Conservation (phyloP, 1,140 invertebrate genomes). For the Asbolus verrucosus region DNA sequence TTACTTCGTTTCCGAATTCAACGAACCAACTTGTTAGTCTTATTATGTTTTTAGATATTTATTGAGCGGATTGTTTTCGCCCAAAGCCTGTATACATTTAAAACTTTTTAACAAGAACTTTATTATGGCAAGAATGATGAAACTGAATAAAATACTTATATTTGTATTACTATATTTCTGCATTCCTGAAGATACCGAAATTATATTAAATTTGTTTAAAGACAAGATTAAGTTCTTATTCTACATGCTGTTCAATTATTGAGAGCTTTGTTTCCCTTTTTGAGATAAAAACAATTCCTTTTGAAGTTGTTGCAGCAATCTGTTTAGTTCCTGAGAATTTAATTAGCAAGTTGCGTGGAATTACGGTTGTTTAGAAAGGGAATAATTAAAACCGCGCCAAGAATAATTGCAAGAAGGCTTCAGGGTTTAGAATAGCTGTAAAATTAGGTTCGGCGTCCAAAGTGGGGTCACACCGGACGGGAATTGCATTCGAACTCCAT, state of each 20-base stretch:
- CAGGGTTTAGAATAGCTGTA: slow-evolving; percentile 23
- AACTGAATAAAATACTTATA: too few relatives aligned
- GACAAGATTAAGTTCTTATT: slow-evolving; percentile 27
- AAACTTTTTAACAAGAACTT: too few relatives aligned
- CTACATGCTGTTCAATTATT: slow-evolving; percentile 35
- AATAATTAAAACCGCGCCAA: slow-evolving; percentile 41
- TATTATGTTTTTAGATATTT: too few relatives aligned
- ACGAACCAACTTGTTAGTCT: too few relatives aligned
- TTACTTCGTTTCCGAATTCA: too few relatives aligned
- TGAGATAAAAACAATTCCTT: slow-evolving; percentile 37
- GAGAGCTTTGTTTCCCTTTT: slow-evolving; percentile 34
- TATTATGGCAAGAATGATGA: too few relatives aligned
- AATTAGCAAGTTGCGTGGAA: slow-evolving; percentile 38
- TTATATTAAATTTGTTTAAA: slow-evolving; percentile 34
- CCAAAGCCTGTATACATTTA: too few relatives aligned
- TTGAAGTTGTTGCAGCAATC: slow-evolving; percentile 32
- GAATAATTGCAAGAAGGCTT: slow-evolving; percentile 39
- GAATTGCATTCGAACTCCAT: slow-evolving; percentile 49
- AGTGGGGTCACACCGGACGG: slow-evolving; percentile 43
- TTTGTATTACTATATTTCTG: slow-evolving; percentile 6
- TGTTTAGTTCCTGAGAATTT: slow-evolving; percentile 36
- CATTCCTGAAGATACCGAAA: neutral
- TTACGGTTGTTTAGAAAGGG: slow-evolving; percentile 35
- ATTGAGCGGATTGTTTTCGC: too few relatives aligned
- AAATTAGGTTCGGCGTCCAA: slow-evolving; percentile 41